Percentiles rank a stretch among this genome's conserved stretches.
Conservation (phyloP, 2,888 invertebrate genomes). For the Bellardia pandia region DNA sequence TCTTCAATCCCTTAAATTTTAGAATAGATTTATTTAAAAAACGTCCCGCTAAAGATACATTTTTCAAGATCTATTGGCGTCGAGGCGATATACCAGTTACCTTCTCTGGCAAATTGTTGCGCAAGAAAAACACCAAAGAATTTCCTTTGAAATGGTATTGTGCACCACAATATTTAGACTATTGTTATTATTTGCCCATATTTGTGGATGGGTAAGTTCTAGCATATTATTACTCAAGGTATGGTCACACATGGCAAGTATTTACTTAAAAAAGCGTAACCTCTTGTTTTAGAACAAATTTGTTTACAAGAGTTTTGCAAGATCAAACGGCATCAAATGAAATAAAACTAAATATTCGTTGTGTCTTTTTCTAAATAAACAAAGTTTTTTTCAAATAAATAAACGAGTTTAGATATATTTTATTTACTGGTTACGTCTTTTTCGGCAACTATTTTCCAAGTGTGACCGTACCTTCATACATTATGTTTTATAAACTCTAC, state of each 20-base stretch:
- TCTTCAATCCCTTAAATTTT: neutral
- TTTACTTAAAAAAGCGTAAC: too few species aligned
- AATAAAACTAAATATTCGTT: too few species aligned
- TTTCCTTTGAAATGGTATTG: slow-evolving; percentile 82
- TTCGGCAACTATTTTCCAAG: too few species aligned
- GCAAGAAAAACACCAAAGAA: slow-evolving; percentile 74
- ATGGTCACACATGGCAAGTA: too few species aligned
- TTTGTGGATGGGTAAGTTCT: slow-evolving; percentile 92
- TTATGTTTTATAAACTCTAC: neutral
- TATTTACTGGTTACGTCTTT: too few species aligned
- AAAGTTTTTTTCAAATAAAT: too few species aligned
- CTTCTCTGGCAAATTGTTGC: slow-evolving; percentile 77
- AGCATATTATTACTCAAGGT: neutral
- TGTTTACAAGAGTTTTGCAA: too few species aligned
- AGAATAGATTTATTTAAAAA: slow-evolving; percentile 80
- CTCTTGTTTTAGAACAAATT: too few species aligned
- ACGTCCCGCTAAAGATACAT: slow-evolving; percentile 79
- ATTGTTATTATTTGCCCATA: slow-evolving; percentile 96
- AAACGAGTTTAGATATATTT: too few species aligned
- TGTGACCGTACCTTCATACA: too few species aligned
- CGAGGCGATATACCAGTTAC: slow-evolving; percentile 83
- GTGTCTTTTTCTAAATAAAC: too few species aligned
- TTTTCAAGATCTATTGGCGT: slow-evolving; percentile 81
- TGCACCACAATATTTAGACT: slow-evolving; percentile 87
- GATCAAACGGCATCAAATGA: too few species aligned